Evolutionary conservation across 2,113 vertebrate genomes (phyloP).

Genomic region (Cavia porcellus): DNA sequence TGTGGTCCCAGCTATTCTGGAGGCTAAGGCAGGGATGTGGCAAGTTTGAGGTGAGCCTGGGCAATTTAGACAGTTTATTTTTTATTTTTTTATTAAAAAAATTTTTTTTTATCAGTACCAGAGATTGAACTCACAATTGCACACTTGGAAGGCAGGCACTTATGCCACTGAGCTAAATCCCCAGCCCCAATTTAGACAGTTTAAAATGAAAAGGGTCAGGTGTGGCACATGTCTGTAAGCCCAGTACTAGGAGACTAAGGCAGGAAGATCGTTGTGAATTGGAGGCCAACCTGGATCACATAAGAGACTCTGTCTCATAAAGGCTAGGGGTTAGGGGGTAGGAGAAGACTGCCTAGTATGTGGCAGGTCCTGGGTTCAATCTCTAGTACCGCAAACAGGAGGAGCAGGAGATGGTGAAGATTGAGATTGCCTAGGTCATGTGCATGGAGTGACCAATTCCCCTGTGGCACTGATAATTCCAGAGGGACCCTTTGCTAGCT

Average conservation of each 20-base stretch:
- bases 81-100: too few relatives aligned
- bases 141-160: too few relatives aligned
- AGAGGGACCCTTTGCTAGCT: not conserved
- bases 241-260: not conserved
- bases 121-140: too few relatives aligned
- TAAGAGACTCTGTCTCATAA: not conserved
- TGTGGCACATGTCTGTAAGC: not conserved
- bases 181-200: not conserved
- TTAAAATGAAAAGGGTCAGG: not conserved
- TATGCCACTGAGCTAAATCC: too few relatives aligned
- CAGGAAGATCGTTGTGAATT: not conserved
- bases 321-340: too few relatives aligned
- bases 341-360: not conserved
- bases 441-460: not conserved
- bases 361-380: not conserved
- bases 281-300: not conserved
- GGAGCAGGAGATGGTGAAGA: not conserved
- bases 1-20: not conserved
- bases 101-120: too few relatives aligned
- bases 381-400: not conserved
- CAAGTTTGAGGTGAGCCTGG: not conserved
- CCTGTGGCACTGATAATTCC: not conserved
- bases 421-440: not conserved
- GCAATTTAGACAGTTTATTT: not conserved
- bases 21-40: not conserved